Evolutionary conservation across 92 coral and sea anemone genomes (phyloP), one percentile per base, ranked within the genome.

Genomic region (Galaxea fascicularis): DNA sequence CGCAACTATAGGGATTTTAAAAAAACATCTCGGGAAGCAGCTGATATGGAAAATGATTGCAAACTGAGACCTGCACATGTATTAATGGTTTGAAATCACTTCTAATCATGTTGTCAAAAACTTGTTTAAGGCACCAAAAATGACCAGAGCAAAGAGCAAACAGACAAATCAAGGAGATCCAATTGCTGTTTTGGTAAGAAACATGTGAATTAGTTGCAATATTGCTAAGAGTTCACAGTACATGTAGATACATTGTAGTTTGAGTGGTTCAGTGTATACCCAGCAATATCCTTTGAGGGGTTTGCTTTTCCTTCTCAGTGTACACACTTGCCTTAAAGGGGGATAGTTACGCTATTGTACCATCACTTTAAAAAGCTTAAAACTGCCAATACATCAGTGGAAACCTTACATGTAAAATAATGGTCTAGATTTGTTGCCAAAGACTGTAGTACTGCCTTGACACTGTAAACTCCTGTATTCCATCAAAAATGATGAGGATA

Each of bases 141-240:
- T 96, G 93, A 96, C 98, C 78, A 92, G 98, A 76, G 89, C 98
- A 65, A 96, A 91, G 87, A 87, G 80, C 76, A 94, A 90, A 82
- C 95, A 86, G 82, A 90, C 82, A 59, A 91, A 80, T 73, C 93
- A 90, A 62, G 95, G 88, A 11, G 98, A 96, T 80, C 98, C 98
- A 12, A 88, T 96, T 53, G 83, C 93, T 69, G 84, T 74, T 35
- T 89, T 94, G 98, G 98, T 96, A 76, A 62, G 91, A 30, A 21
- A 77, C 12, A 5, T 1, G 10, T 15, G 24, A 14, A 27, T 17
- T 8, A 16, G 1, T 16, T 56, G 4, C 20, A 26, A 22, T 21
- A 60, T 14, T 10, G 22, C 2, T 60, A 8, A 22, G 10, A 56
- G n/a, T 10, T 49, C 1, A 6, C 6, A 35, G 41, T 35, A 35